Base-by-base conservation (phyloP, 2,888 invertebrate genomes). In the Ochlodes sylvanus region DNA sequence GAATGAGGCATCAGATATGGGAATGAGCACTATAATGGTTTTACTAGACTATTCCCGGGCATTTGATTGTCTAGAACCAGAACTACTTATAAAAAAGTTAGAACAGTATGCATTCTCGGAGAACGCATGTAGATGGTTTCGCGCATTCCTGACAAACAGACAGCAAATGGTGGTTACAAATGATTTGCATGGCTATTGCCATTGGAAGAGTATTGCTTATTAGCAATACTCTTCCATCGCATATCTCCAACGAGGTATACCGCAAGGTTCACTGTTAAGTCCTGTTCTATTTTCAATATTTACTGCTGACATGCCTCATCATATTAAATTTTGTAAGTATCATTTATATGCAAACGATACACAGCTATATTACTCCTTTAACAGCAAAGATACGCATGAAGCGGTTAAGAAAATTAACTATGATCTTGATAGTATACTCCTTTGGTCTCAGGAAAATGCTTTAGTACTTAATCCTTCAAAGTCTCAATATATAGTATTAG, bases 21-120 rank as follows among this genome's bases (percentile, higher is more conserved):
- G 65, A 0, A 14, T 10, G 3, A 69, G 65, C 10, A 71, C 32
- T n/a, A 50, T 69, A n/a, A 17, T 71, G 47, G 58, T 68, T 32
- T 12, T 68, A 34, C 44, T 69, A 14, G 60, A 70, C 57, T 71
- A 61, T 44, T 68, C 68, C 7, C 56, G 69, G 32, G 70, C 70
- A 21, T 70, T 70, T 55, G 69, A 70, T 32, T 68, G 66, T 47
- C 21, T 70, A 9, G 67, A 68, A 42, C 21, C 47, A 5, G 57
- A 69, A 2, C 32, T 69, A 2, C 47, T 70, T 10, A 0, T 71
- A 2, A 27, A 56, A 10, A 69, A 69, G 19, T 27, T 72, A 32
- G 2, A 41, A 19, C 47, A 54, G 9, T 70, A 69, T 58, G 73
- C 68, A 9, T 52, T 71, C 15, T 61, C 63, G 2, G 50, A 55